A percentile compares a stretch with the other conserved stretches of the same genome.
Conservation (phyloP, 2,888 invertebrate genomes). For the Patella depressa region DNA sequence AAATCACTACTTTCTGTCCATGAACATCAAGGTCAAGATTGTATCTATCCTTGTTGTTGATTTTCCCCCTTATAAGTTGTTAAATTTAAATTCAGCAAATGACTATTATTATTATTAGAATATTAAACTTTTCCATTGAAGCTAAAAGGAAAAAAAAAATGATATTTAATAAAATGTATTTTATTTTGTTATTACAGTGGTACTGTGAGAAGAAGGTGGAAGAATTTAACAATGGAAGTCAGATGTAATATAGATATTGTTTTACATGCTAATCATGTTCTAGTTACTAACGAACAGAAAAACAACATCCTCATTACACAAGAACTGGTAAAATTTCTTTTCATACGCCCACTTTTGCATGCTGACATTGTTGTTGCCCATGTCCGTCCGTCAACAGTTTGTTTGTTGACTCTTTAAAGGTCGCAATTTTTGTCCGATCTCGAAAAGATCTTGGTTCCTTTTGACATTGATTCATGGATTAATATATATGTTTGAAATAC, state of each 20-base stretch:
- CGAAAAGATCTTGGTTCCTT: too few relatives aligned
- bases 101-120: not conserved
- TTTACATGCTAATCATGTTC: constrained; percentile 81
- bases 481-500: too few relatives aligned
- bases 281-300: constrained; percentile 71
- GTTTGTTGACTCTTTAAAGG: too few relatives aligned
- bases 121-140: not conserved
- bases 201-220: constrained; percentile 82
- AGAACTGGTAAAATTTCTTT: constrained; percentile 58
- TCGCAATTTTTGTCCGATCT: too few relatives aligned
- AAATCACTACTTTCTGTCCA: too few relatives aligned
- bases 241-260: constrained; percentile 81
- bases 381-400: too few relatives aligned
- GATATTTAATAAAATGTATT: not conserved
- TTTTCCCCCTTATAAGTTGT: not conserved
- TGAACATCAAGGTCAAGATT: too few relatives aligned
- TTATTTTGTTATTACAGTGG: constrained; percentile 76
- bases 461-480: too few relatives aligned
- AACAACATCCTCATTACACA: constrained; percentile 66
- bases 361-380: too few relatives aligned
- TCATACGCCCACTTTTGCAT: too few relatives aligned
- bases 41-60: not conserved
- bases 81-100: not conserved
- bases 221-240: constrained; percentile 76
- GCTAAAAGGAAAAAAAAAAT: not conserved